A percentile compares a stretch with the other conserved stretches of the same genome.
phyloP scores from a whole-genome alignment of 1,140 invertebrate species.

The Eubasilissa regina region DNA sequence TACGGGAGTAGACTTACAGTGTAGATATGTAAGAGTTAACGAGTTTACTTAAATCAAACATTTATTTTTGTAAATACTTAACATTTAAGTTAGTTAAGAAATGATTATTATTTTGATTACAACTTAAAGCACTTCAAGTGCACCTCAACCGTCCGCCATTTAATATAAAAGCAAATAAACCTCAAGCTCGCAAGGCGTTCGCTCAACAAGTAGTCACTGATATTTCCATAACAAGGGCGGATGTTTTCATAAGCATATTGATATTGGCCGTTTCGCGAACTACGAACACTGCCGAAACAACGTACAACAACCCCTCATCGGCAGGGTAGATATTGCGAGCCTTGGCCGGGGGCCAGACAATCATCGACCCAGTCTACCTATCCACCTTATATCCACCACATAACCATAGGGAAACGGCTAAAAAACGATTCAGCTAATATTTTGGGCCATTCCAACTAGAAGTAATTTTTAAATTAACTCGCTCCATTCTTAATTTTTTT shows the following conservation, averaged over 20 bases:
- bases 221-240: conserved; percentile 48
- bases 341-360: conserved; percentile 40
- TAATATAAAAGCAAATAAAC: neutral
- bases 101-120: too few species aligned
- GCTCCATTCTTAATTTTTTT: conserved; percentile 4
- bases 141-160: too few species aligned
- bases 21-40: too few species aligned
- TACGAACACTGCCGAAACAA: neutral
- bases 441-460: conserved; percentile 13
- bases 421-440: conserved; percentile 40
- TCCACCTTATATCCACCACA: conserved; percentile 11
- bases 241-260: conserved; percentile 49
- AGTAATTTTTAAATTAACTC: conserved; percentile 13
- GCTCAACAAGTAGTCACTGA: conserved; percentile 51
- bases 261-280: conserved; percentile 45
- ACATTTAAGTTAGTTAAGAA: too few species aligned
- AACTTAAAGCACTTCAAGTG: too few species aligned
- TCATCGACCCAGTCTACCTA: conserved; percentile 44
- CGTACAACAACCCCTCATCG: conserved; percentile 9
- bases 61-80: too few species aligned
- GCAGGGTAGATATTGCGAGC: neutral
- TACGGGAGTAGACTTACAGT: too few species aligned
- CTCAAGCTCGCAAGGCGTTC: conserved; percentile 10
- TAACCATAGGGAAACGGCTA: neutral
- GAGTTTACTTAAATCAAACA: too few species aligned